phyloP scores from a whole-genome alignment of 35 echinoderm and acorn worm species.

The Ophiothrix spiculata region DNA sequence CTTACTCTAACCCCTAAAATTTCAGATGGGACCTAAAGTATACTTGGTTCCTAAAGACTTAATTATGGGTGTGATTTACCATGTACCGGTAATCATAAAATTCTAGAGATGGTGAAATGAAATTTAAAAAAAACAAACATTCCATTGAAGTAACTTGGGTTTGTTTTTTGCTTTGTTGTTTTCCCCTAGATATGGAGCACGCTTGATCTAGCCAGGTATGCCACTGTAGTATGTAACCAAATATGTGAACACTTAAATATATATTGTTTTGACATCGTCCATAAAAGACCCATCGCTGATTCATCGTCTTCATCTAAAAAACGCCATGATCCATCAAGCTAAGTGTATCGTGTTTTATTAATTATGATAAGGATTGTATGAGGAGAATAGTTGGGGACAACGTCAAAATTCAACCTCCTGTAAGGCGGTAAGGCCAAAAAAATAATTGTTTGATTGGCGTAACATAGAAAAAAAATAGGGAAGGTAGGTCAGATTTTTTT shows the following conservation, averaged over 20 bases:
- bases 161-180: slow-evolving; percentile 19
- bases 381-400: no score
- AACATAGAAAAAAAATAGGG: no score
- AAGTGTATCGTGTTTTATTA: no score
- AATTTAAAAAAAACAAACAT: not conserved
- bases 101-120: not conserved
- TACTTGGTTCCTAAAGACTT: no score
- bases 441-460: no score
- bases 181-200: slow-evolving; percentile 63
- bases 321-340: not conserved
- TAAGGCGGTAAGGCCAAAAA: no score
- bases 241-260: slow-evolving; percentile 76
- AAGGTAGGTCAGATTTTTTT: no score
- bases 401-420: no score
- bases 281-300: not conserved
- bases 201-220: slow-evolving; percentile 66
- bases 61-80: not conserved
- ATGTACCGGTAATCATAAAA: not conserved
- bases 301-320: not conserved
- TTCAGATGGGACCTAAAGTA: no score
- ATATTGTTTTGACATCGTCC: slow-evolving; percentile 81
- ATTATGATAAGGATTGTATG: no score
- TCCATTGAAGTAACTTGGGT: not conserved
- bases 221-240: slow-evolving; percentile 54
- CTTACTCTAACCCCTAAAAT: no score